Conservation (phyloP, 2,888 invertebrate genomes). For the Monoplex corrugatus region DNA sequence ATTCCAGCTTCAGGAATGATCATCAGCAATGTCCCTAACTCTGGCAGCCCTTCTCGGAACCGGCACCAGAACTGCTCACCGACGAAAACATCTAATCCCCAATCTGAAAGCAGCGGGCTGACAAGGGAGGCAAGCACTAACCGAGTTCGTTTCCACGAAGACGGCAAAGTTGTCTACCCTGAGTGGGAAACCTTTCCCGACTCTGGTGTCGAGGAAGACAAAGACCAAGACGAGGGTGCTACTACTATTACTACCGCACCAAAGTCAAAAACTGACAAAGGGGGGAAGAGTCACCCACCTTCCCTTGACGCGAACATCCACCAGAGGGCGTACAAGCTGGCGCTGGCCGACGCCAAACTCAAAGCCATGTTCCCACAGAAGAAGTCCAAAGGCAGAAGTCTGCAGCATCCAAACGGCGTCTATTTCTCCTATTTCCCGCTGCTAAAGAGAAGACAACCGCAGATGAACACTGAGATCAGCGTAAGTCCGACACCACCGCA, state of each 20-base stretch:
- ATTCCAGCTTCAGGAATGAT: constrained; percentile 13
- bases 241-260: neutral
- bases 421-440: constrained; percentile 65
- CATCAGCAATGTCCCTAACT: neutral
- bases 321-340: constrained; percentile 61
- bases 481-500: neutral
- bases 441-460: constrained; percentile 48
- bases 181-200: constrained; percentile 11
- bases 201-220: constrained; percentile 37
- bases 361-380: constrained; percentile 43
- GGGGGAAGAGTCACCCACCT: constrained; percentile 2
- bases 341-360: constrained; percentile 57
- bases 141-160: constrained; percentile 35
- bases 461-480: neutral
- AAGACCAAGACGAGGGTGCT: neutral
- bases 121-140: constrained; percentile 28
- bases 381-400: constrained; percentile 45
- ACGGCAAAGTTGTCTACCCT: constrained; percentile 31
- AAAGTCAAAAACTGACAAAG: neutral
- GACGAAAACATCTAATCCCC: neutral
- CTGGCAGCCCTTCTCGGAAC: neutral
- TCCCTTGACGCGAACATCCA: constrained; percentile 59
- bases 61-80: constrained; percentile 35
- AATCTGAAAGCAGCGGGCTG: no score
- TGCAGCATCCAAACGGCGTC: constrained; percentile 51